phyloP scores from a whole-genome alignment of 1,140 invertebrate species.

The Calephelis nemesis region DNA sequence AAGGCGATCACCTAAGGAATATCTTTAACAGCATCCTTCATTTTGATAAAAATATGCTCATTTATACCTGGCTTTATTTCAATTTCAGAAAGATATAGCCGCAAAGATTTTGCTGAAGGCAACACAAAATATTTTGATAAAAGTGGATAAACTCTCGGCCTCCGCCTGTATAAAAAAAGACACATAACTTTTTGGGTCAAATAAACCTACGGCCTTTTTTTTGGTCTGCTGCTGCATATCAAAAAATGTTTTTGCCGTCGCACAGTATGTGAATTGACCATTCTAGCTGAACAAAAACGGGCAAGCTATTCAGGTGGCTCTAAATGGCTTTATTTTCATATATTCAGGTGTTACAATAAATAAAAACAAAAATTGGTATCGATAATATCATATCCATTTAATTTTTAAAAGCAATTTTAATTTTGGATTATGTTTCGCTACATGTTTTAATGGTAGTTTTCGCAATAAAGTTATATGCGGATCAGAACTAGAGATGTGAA shows the following conservation, averaged over 20 bases:
- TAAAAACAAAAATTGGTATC: neutral
- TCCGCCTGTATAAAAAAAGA: conserved; percentile 1
- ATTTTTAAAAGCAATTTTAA: neutral
- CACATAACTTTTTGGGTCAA: too few relatives aligned
- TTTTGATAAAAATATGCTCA: conserved; percentile 27
- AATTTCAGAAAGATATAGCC: conserved; percentile 23
- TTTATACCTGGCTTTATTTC: conserved; percentile 26
- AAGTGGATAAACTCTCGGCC: conserved; percentile 24
- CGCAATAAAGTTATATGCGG: neutral
- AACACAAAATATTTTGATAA: conserved; percentile 30
- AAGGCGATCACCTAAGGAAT: conserved; percentile 21
- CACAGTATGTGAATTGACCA: neutral
- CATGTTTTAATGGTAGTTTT: conserved; percentile 2
- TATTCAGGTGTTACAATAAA: conserved; percentile 4
- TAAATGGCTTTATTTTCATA: neutral
- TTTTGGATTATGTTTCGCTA: conserved; percentile 5
- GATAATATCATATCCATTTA: neutral
- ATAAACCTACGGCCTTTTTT: too few relatives aligned
- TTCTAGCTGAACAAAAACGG: neutral
- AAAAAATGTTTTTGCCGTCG: too few relatives aligned
- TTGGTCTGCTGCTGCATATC: too few relatives aligned
- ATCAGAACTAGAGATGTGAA: conserved; percentile 15
- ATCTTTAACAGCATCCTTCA: conserved; percentile 25
- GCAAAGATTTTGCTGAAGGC: conserved; percentile 30
- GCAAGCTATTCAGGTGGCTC: neutral